Conservation (phyloP, 37 sponge, comb jelly and placozoan genomes). For the Halisarca cf. caerulea region DNA sequence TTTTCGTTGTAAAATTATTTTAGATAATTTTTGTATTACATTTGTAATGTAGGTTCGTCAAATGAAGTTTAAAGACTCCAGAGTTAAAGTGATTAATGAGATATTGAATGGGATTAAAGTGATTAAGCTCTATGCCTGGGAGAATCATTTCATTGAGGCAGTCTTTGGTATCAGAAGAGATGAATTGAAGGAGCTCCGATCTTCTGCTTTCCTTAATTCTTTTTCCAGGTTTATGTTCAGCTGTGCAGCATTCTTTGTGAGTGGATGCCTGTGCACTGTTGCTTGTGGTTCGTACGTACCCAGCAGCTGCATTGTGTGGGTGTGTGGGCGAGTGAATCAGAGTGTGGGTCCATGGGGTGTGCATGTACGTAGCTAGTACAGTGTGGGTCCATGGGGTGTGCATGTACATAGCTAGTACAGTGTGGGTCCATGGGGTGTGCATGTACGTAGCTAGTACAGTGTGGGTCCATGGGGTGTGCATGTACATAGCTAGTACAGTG, state of each 20-base stretch:
- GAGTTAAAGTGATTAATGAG: conserved; percentile 87
- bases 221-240: conserved; percentile 57
- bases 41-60: conserved; percentile 45
- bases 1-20: no score
- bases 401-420: no score
- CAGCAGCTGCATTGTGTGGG: no score
- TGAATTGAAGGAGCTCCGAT: conserved; percentile 54
- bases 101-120: conserved; percentile 91
- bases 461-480: no score
- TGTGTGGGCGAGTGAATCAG: no score
- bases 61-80: conserved; percentile 77
- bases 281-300: background rate
- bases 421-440: no score
- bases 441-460: no score
- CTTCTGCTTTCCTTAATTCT: conserved; percentile 29
- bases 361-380: no score
- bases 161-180: conserved; percentile 42
- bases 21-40: no score
- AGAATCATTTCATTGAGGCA: conserved; percentile 45
- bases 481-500: no score
- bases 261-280: background rate
- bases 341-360: no score
- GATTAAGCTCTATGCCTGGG: conserved; percentile 86
- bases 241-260: conserved; percentile 72
- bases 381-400: no score